Evolutionary conservation across 1,140 invertebrate species (phyloP).

Genomic region (Drosophila micromelanica): DNA sequence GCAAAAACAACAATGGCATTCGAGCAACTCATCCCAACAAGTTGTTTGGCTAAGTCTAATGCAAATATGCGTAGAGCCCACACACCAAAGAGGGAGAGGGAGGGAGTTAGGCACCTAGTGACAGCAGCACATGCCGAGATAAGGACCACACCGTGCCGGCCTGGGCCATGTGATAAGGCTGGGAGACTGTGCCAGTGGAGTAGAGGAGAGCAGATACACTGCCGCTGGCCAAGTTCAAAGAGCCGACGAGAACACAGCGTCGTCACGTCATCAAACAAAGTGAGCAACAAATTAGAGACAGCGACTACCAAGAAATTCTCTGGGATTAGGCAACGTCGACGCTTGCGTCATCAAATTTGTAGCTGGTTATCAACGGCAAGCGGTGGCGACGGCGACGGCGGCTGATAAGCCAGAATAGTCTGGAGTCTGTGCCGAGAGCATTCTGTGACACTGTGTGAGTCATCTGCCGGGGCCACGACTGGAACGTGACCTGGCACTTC

Average conservation of each 20-base stretch:
- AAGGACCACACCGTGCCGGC: conserved; percentile 61
- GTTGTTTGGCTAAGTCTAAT: conserved; percentile 45
- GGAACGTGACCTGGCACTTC: conserved; percentile 73
- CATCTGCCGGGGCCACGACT: conserved; percentile 29
- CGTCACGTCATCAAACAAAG: conserved; percentile 70
- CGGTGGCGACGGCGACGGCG: conserved; percentile 5
- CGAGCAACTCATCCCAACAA: conserved; percentile 21
- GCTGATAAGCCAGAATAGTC: conserved; percentile 43
- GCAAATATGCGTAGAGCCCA: conserved; percentile 55
- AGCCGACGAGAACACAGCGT: conserved; percentile 43
- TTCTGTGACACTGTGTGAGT: conserved; percentile 44
- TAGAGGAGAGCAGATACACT: conserved; percentile 9
- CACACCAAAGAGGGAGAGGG: background rate
- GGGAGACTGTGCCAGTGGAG: conserved; percentile 1
- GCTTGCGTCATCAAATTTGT: conserved; percentile 77
- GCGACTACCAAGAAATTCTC: conserved; percentile 47
- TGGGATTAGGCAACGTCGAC: conserved; percentile 12
- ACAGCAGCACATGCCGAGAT: conserved; percentile 61
- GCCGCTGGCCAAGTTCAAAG: conserved; percentile 51
- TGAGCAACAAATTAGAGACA: conserved; percentile 69
- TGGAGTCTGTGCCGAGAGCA: background rate
- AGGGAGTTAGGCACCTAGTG: conserved; percentile 26
- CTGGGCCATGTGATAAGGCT: conserved; percentile 26
- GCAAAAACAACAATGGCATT: conserved; percentile 4
- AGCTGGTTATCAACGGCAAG: conserved; percentile 57